Evolutionary conservation across 2,888 invertebrate genomes (phyloP).

Genomic region (Macaria liturata): DNA sequence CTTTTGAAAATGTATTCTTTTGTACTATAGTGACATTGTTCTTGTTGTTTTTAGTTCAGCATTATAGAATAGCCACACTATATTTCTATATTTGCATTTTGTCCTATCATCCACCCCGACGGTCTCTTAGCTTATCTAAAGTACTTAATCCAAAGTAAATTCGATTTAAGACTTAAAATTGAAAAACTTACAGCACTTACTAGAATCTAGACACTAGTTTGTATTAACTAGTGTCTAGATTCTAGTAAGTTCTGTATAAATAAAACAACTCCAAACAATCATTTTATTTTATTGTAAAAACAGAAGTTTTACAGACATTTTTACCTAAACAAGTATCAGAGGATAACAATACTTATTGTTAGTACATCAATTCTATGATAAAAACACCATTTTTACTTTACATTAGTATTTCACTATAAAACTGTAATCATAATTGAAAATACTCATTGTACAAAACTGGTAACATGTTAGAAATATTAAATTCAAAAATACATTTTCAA

Average conservation of each 20-base stretch:
- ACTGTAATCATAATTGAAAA: slow-evolving; percentile 12
- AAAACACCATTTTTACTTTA: slow-evolving; percentile 43
- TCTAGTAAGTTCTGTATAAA: slow-evolving; percentile 26
- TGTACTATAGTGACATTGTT: no score
- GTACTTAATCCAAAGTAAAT: no score
- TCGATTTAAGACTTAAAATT: no score
- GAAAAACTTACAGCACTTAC: no score
- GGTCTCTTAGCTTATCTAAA: no score
- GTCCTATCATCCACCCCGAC: no score
- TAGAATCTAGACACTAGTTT: no score
- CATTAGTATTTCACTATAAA: slow-evolving; percentile 9
- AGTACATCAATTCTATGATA: slow-evolving; percentile 61
- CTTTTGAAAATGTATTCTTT: no score
- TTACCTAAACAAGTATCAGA: slow-evolving; percentile 56
- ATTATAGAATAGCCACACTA: no score
- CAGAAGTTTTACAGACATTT: slow-evolving; percentile 66
- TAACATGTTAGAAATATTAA: slow-evolving; percentile 40
- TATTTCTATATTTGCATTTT: no score
- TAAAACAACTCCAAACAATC: slow-evolving; percentile 63
- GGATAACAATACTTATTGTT: slow-evolving; percentile 62
- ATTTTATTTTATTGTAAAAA: slow-evolving; percentile 77
- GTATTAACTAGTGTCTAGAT: no score
- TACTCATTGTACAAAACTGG: slow-evolving; percentile 41
- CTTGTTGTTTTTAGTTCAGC: no score
- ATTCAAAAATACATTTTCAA: slow-evolving; percentile 39